Base-by-base conservation (phyloP, 2,888 invertebrate genomes). In the Caenorhabditis virilis region DNA sequence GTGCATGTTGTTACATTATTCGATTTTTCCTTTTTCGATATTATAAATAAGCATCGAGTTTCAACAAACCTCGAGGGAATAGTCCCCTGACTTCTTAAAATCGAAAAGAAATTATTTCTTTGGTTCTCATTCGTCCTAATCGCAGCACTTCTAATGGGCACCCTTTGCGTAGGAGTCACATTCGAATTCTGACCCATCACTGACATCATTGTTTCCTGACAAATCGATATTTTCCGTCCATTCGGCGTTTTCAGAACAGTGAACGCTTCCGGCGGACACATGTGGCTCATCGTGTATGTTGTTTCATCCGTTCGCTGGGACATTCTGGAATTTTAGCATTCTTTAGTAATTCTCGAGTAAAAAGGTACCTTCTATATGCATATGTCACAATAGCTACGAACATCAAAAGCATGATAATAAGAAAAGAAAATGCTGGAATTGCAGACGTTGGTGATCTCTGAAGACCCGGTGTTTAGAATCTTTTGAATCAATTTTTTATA, bases 231-330 rank as follows among this genome's bases (percentile, higher is more conserved):
- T 20, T 54, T 49, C 2, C 58, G 57, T 6, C 57, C 57, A 36
- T 57, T 57, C 9, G 63, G 63, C 11, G 63, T 63, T 27, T 50
- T 50, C n/a, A 50, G 18, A 5, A 64, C 64, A n/a, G 47, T 59
- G 27, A 64, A 64, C 1, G 64, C 64, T 47, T 64, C 64, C 16
- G 64, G 64, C 27, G 64, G 64, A 27, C 64, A 64, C 58, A 59
- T 59, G 22, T 59, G 50, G 43, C 58, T 58, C 64, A 59, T 59
- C n/a, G 59, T 59, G 30, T 64, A 64, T 18, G 59, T 58, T 47
- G 48, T 48, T 27, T 64, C 64, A 43, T 59, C 64, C n/a, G 51
- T 13, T 18, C 55, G 27, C 13, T 55, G 54, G 0, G 64, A 54
- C 55, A 64, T 59, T 55, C 64, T 64, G 54, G 23, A 50, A 46